phyloP scores from a whole-genome alignment of 23 tunicate genomes.

The Corella eumyota region DNA sequence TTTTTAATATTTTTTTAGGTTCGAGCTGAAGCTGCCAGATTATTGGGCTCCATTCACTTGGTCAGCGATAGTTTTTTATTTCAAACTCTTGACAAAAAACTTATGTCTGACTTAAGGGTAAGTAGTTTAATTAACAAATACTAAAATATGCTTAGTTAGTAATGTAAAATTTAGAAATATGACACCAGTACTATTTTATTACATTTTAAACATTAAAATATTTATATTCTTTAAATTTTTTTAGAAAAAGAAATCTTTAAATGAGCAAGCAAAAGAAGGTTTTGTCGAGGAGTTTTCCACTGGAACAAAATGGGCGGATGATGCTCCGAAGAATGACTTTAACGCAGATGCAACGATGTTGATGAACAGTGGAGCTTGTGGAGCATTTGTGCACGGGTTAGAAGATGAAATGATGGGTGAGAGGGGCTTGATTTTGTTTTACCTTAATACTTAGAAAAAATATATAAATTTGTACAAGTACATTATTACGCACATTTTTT shows the following conservation, averaged over 20 bases:
- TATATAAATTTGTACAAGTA: background rate
- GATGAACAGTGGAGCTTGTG: constrained; percentile 97
- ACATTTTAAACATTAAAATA: no score
- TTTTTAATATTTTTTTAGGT: no score
- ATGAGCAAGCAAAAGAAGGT: constrained; percentile 92
- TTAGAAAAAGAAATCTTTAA: constrained; percentile 75
- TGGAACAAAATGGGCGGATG: constrained; percentile 89
- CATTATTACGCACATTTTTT: background rate
- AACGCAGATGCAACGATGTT: constrained; percentile 46
- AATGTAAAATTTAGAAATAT: no score
- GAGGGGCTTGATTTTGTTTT: background rate
- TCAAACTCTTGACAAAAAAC: constrained; percentile 92
- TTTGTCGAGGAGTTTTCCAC: constrained; percentile 74
- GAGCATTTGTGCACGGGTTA: constrained; percentile 94
- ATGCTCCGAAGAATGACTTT: constrained; percentile 42
- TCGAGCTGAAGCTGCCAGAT: constrained; percentile 80
- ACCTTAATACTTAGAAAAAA: background rate
- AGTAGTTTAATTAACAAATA: background rate
- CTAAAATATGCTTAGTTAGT: no score
- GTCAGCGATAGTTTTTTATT: constrained; percentile 74
- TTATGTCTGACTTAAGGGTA: constrained; percentile 77
- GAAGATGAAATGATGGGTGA: constrained; percentile 96
- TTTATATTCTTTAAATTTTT: no score
- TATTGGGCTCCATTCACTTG: constrained; percentile 73
- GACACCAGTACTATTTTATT: no score